Evolutionary conservation across 2,888 invertebrate genomes (phyloP), one percentile per base, ranked within the genome.

Genomic region (Perithous albicinctus): DNA sequence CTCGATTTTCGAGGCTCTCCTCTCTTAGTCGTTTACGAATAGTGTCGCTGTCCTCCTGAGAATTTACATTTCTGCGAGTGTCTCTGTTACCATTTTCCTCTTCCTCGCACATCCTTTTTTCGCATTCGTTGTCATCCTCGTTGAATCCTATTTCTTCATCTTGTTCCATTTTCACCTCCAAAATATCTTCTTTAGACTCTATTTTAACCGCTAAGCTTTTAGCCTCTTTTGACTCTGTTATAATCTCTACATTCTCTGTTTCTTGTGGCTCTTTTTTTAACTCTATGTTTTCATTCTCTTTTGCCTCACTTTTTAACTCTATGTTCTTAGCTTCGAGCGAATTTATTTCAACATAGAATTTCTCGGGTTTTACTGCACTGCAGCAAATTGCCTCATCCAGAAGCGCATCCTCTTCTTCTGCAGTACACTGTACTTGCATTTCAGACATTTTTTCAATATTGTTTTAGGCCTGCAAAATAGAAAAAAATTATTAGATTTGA

Each of bases 1-100:
- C 79, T n/a, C 86, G 83, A 0, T 86, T 80, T 18, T 85, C 85
- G 3, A 74, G 48, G 67, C 85, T 86, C 35, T 83, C 86, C 72
- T 91, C 88, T 43, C 89, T 84, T n/a, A 84, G 38, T 74, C 91
- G 87, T 54, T 91, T 91, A n/a, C 90, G 87, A 2, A 78, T 43
- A 1, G 66, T 77, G 41, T 83, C 85, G 1, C 18, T 15, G 1
- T 80, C 70, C 12, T 78, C 76, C 5, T 72, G 64, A 7, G 18
- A 66, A 15, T 32, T 66, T 3, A 18, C 15, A 48, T 54, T 67
- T 18, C 63, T 41, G n/a, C 61, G 46, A 20, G 35, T 69, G n/a
- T 74, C 66, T 26, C 67, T 48, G 18, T 43, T 12, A 15, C 2
- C 15, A 0, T 41, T 12, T n/a, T n/a, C 41, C 18, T 41, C 79